Base-by-base conservation (phyloP, 2,113 vertebrate species). In the Pardalotus punctatus region DNA sequence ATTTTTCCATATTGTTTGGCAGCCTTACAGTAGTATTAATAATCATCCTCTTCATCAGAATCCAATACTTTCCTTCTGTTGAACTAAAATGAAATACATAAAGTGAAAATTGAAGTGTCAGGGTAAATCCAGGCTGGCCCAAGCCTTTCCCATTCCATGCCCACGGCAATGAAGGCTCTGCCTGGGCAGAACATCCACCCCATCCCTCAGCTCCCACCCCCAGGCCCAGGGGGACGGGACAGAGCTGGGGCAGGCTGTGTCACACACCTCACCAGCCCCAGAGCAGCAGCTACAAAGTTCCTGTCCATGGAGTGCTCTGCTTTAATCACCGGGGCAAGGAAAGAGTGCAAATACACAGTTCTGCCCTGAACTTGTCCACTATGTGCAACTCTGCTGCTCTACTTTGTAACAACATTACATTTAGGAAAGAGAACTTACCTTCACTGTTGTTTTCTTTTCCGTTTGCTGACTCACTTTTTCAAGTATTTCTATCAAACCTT, bases 391-490 rank as follows among this genome's bases (percentile, higher is more conserved):
- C 54, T 85, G 62, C 33, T 80, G 58, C 38, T 79, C 40, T 22
- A 1, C 24, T 89, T 58, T 5, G 31, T 9, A 31, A 28, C 29
- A n/a, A 33, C 28, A 5, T 29, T 16, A 10, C 17, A 20, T 36
- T 33, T 15, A 33, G 56, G 20, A 90, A 92, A 45, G 33, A 13
- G 40, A 69, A 69, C 97, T 98, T 97, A 99, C 99, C 98, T 97
- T 99, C 78, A 99, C 99, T 35, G 99, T 99, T 31, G 98, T 99
- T 96, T 99, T 99, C 98, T 99, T 99, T 72, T 99, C 99, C 80
- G 98, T 99, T 97, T 99, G 99, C 90, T 99, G 99, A 97, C 99
- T 99, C 93, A 99, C 99, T 98, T 99, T 99, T 98, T 99, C 99
- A 88, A 99, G 98, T 97, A 99, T 99, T 98, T 99, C 99, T 92